These are phyloP conservation scores for Palaemon carinicauda DNA, from an alignment of 1,140 invertebrate species.

Conservation along the genomic window DNA sequence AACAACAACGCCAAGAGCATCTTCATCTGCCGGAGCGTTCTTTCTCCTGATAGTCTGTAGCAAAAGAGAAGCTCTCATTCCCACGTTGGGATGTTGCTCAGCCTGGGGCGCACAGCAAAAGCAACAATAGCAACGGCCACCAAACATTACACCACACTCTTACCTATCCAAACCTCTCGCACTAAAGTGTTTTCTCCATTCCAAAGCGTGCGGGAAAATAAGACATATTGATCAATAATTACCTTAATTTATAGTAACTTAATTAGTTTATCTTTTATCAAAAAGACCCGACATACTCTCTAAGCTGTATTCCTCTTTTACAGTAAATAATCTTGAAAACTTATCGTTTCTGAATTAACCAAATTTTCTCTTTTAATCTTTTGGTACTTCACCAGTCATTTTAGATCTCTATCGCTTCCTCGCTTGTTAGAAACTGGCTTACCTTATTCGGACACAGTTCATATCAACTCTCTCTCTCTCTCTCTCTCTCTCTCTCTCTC, in stretches of 20 bases:
- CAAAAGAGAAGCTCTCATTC: background rate
- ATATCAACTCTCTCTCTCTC: background rate
- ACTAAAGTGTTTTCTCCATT: background rate
- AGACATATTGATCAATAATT: too few relatives aligned
- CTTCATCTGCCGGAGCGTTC: too few relatives aligned
- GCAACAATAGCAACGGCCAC: background rate
- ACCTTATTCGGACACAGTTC: background rate
- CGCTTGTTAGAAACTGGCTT: background rate
- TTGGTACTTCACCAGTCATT: too few relatives aligned
- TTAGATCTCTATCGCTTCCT: too few relatives aligned
- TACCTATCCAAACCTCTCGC: background rate
- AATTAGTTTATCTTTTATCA: too few relatives aligned
- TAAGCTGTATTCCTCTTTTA: background rate
- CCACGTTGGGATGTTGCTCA: background rate
- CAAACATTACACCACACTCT: background rate
- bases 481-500: background rate
- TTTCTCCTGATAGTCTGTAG: too few relatives aligned
- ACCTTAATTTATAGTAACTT: too few relatives aligned
- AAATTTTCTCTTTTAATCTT: too few relatives aligned
- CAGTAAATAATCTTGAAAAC: too few relatives aligned
- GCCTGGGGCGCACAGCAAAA: background rate
- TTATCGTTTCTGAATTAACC: background rate
- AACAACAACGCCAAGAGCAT: constrained; percentile 60
- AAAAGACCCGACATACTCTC: too few relatives aligned
- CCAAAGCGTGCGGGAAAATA: too few relatives aligned